These are phyloP conservation scores for Chalcis sispes DNA, from an alignment of 2,888 invertebrate genomes.

Conservation along the genomic window DNA sequence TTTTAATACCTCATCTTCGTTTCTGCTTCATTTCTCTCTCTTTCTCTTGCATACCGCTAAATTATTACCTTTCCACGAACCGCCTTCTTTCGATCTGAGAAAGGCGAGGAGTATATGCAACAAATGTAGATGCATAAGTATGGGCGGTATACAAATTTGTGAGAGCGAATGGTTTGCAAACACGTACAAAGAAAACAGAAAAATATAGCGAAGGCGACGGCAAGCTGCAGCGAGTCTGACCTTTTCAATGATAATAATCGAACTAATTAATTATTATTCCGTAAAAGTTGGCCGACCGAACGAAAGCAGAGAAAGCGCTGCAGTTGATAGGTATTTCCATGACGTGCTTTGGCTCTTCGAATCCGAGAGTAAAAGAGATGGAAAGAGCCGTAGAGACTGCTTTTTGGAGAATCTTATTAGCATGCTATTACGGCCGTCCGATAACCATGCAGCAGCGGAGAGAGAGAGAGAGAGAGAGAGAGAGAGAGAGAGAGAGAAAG, in stretches of 20 bases:
- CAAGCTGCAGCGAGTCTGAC: not conserved
- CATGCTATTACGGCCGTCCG: slow-evolving; percentile 46
- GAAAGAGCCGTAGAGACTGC: slow-evolving; percentile 1
- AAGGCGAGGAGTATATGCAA: not conserved
- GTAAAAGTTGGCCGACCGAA: slow-evolving; percentile 2
- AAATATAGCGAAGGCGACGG: not conserved
- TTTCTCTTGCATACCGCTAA: not conserved
- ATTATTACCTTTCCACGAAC: slow-evolving; percentile 15
- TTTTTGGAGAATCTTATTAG: slow-evolving; percentile 59
- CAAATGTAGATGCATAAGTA: not conserved
- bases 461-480: too few species aligned
- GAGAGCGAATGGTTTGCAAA: too few species aligned
- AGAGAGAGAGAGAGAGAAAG: too few species aligned
- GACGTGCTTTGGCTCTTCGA: not conserved
- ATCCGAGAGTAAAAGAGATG: slow-evolving; percentile 8
- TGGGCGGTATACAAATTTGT: too few species aligned
- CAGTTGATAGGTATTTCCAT: slow-evolving; percentile 25
- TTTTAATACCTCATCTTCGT: too few species aligned
- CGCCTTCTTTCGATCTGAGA: not conserved
- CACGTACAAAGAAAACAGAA: too few species aligned
- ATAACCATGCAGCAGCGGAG: slow-evolving; percentile 42
- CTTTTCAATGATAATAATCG: slow-evolving; percentile 27
- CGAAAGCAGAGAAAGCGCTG: not conserved
- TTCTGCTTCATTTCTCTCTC: too few species aligned
- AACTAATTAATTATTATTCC: slow-evolving; percentile 46